Conservation (phyloP, 2,888 invertebrate genomes). For the Drosophila diplacantha region DNA sequence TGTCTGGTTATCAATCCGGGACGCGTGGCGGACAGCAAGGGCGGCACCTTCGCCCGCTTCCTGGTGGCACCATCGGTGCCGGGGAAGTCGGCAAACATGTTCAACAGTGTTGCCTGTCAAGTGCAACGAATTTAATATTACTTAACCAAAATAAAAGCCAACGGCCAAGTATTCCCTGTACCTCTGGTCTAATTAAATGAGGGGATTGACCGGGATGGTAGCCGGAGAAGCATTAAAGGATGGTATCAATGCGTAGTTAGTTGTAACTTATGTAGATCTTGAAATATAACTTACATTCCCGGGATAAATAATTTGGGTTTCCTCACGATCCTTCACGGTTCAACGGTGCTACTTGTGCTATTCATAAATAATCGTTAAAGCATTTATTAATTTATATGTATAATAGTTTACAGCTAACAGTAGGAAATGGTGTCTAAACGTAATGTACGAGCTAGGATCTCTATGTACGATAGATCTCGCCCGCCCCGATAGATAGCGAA, state of each 20-base stretch:
- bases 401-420: slow-evolving; percentile 69
- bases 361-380: slow-evolving; percentile 53
- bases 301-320: background rate
- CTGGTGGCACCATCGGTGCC: slow-evolving; percentile 79
- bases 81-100: slow-evolving; percentile 71
- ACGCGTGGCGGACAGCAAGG: slow-evolving; percentile 84
- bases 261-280: no score
- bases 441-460: slow-evolving; percentile 54
- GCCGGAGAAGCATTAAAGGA: background rate
- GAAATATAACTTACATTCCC: background rate
- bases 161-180: slow-evolving; percentile 1
- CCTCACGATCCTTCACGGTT: background rate
- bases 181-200: background rate
- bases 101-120: slow-evolving; percentile 79
- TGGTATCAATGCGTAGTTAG: background rate
- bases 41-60: slow-evolving; percentile 87
- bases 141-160: slow-evolving; percentile 1
- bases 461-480: slow-evolving; percentile 49
- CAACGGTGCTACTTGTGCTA: background rate
- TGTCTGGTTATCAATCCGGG: slow-evolving; percentile 93
- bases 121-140: slow-evolving; percentile 69
- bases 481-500: slow-evolving; percentile 40
- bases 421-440: slow-evolving; percentile 70
- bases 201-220: background rate
- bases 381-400: slow-evolving; percentile 67